Base-by-base conservation (phyloP, 2,888 invertebrate genomes). In the Ochlodes sylvanus region DNA sequence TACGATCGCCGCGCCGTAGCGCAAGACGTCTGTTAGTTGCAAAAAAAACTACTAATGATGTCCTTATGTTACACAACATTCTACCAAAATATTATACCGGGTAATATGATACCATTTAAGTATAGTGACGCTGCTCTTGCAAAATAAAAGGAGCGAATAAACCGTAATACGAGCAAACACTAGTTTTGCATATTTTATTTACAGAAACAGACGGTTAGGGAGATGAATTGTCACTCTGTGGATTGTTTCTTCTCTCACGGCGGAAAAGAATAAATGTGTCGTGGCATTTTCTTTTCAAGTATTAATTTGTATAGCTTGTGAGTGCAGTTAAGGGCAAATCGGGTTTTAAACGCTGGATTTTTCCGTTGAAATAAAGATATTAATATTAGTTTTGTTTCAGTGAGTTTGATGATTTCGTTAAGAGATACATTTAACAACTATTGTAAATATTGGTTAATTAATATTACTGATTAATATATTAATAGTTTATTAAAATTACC, bases 181-280 rank as follows among this genome's bases (percentile, higher is more conserved):
- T 85, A 84, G 84, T 85, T 86, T 79, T 84, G 84, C 84, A 89
- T 89, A 88, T 86, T 88, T 90, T 82, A 88, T 86, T 76, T 77
- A 73, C 72, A 68, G 79, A 74, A 80, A 80, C 76, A 76, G 75
- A 81, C 87, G 86, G 86, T 89, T 81, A 85, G 72, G 79, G 79
- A 87, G 87, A 91, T 90, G 88, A 89, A 90, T 89, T 83, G 88
- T 87, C 87, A 88, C 88, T 90, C 79, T 76, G 79, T 75, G 82
- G 79, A 89, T 89, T 87, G 86, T 87, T 86, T 85, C 54, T 27
- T 42, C 62, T 58, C 62, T 63, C 68, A 57, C 50, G 47, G 63
- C 14, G 38, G 27, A 47, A 50, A 34, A 7, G 44, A 55, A 54
- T 50, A 50, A 14, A 32, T 54, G 27, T 21, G 17, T 17, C 12